These are phyloP conservation scores for Pitta sordida DNA, from an alignment of 2,113 vertebrate genomes.

Conservation along the genomic window DNA sequence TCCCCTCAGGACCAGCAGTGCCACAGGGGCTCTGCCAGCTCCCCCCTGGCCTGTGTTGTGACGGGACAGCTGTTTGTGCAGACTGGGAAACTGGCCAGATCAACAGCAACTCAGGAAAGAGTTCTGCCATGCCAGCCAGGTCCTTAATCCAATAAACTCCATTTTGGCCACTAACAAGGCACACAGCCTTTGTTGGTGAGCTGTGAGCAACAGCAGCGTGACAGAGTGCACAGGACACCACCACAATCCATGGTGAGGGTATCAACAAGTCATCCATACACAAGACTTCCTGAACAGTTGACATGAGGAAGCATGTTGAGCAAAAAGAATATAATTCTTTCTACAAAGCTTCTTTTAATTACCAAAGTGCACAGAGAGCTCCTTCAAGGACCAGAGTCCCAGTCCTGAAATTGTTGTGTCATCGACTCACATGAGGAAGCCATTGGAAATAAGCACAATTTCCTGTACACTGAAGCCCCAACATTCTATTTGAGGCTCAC, in stretches of 20 bases:
- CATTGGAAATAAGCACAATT: background rate
- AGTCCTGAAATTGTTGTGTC: background rate
- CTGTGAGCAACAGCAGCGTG: background rate
- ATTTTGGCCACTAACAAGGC: background rate
- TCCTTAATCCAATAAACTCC: background rate
- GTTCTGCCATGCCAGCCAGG: background rate
- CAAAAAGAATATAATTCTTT: background rate
- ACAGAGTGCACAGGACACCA: background rate
- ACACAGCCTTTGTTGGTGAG: background rate
- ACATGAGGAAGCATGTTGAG: background rate
- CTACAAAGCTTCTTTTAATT: background rate
- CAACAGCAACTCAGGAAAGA: background rate
- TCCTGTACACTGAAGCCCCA: background rate
- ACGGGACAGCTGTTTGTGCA: background rate
- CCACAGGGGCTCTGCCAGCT: background rate
- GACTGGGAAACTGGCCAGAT: background rate
- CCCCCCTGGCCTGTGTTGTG: background rate
- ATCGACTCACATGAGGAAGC: background rate
- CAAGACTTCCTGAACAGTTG: background rate
- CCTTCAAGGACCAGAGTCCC: background rate
- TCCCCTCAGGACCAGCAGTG: fast-evolving
- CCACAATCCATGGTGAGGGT: fast-evolving
- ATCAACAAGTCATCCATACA: background rate
- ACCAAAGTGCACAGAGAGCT: background rate
- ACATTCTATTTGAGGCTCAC: background rate